phyloP scores from a whole-genome alignment of 1,140 invertebrate genomes.

The Drosophila arizonae region DNA sequence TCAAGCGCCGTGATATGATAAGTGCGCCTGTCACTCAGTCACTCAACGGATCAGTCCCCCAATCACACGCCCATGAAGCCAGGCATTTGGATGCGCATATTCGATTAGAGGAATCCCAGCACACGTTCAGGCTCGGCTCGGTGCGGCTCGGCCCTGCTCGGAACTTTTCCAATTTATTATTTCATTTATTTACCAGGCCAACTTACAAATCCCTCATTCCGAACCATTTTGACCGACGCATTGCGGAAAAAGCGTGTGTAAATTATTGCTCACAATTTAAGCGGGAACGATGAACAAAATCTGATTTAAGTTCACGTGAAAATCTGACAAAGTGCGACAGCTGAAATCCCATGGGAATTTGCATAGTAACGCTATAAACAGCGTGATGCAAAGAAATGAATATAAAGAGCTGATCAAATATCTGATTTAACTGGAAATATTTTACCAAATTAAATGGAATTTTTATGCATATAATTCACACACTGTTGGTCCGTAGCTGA shows the following conservation, averaged over 20 bases:
- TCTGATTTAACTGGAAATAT: not conserved
- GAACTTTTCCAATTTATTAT: conserved; percentile 77
- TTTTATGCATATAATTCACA: no score
- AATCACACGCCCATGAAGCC: not conserved
- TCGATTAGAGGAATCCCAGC: conserved; percentile 70
- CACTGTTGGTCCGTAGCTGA: not conserved
- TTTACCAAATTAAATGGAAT: not conserved
- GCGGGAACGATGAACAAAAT: conserved; percentile 48
- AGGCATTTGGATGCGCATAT: conserved; percentile 46
- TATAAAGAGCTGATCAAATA: not conserved
- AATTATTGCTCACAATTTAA: conserved; percentile 70
- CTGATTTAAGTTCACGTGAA: conserved; percentile 58
- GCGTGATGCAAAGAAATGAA: not conserved
- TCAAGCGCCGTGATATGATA: conserved; percentile 44
- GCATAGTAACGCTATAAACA: no score
- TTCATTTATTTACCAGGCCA: conserved; percentile 72
- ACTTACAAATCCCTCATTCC: conserved; percentile 60
- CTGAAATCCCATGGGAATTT: conserved; percentile 18
- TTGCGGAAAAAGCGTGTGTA: conserved; percentile 57
- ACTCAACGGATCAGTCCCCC: conserved; percentile 11
- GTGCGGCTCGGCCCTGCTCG: conserved; percentile 2
- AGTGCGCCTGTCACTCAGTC: conserved; percentile 19
- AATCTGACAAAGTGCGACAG: conserved; percentile 18
- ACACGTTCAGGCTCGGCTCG: conserved; percentile 24
- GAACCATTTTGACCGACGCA: conserved; percentile 33